These are phyloP conservation scores for Cyanocitta stelleri DNA, from an alignment of 2,113 vertebrate genomes.

Conservation along the genomic window DNA sequence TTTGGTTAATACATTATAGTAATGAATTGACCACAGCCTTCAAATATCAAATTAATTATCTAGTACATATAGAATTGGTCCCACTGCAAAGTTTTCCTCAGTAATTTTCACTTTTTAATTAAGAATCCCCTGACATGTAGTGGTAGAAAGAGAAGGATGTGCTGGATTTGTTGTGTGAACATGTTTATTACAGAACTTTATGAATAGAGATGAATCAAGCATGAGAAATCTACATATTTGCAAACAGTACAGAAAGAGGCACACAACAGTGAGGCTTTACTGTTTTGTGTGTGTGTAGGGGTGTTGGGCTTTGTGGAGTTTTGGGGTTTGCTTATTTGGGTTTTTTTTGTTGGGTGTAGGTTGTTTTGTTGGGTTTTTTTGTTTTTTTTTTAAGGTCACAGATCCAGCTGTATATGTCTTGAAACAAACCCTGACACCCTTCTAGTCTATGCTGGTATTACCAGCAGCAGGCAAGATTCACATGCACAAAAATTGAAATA, in stretches of 20 bases:
- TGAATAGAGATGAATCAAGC: rapidly evolving
- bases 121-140: rapidly evolving
- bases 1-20: neutral
- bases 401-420: neutral
- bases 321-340: neutral
- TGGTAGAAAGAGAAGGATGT: neutral
- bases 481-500: neutral
- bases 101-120: neutral
- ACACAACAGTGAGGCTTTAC: rapidly evolving
- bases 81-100: neutral
- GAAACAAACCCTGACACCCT: neutral
- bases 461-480: neutral
- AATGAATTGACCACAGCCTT: neutral
- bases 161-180: rapidly evolving
- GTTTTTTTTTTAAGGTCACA: neutral
- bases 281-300: neutral
- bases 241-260: neutral
- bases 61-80: neutral
- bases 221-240: neutral
- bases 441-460: neutral
- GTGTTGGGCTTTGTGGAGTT: neutral
- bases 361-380: neutral
- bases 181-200: neutral
- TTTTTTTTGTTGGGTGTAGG: neutral
- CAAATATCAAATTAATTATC: neutral